Evolutionary conservation across 2,888 invertebrate genomes (phyloP).

Genomic region (Seira musarum): DNA sequence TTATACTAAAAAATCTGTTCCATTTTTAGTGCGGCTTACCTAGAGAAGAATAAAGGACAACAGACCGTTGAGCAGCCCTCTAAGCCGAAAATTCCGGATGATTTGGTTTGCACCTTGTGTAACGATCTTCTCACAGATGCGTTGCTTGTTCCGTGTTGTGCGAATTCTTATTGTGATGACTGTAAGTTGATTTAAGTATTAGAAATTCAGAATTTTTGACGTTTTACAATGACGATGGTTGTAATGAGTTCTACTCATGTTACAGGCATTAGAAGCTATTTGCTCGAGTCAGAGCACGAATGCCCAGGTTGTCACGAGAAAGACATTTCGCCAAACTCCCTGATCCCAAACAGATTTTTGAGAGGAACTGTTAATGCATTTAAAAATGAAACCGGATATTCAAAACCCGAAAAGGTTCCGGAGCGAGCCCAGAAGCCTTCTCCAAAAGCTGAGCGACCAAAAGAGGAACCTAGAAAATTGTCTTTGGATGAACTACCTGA

Average conservation of each 20-base stretch:
- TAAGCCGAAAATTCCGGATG: conserved; percentile 84
- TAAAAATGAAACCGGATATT: conserved; percentile 93
- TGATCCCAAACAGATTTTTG: conserved; percentile 93
- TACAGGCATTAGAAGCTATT: conserved; percentile 87
- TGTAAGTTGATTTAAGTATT: conserved; percentile 78
- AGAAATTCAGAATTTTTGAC: not conserved
- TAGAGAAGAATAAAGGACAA: conserved; percentile 60
- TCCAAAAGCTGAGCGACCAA: conserved; percentile 34
- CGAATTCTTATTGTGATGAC: conserved; percentile 98
- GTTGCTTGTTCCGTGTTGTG: conserved; percentile 98
- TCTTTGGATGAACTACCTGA: conserved; percentile 68
- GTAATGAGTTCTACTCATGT: not conserved
- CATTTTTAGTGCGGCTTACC: conserved; percentile 71
- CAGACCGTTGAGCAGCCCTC: conserved; percentile 70
- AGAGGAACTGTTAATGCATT: conserved; percentile 91
- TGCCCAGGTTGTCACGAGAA: conserved; percentile 96
- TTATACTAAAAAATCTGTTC: conserved; percentile 26
- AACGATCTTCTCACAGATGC: conserved; percentile 94
- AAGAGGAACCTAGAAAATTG: conserved; percentile 42
- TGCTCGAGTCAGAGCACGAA: conserved; percentile 94
- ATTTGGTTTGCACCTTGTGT: conserved; percentile 93
- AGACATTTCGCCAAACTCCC: conserved; percentile 91
- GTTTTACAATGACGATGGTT: conserved; percentile 2
- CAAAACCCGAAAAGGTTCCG: conserved; percentile 72
- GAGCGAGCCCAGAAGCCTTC: conserved; percentile 45